Percentiles rank a stretch among this genome's conserved stretches.
Conservation (phyloP, 2,113 vertebrate genomes). For the Muntiacus muntjak region DNA sequence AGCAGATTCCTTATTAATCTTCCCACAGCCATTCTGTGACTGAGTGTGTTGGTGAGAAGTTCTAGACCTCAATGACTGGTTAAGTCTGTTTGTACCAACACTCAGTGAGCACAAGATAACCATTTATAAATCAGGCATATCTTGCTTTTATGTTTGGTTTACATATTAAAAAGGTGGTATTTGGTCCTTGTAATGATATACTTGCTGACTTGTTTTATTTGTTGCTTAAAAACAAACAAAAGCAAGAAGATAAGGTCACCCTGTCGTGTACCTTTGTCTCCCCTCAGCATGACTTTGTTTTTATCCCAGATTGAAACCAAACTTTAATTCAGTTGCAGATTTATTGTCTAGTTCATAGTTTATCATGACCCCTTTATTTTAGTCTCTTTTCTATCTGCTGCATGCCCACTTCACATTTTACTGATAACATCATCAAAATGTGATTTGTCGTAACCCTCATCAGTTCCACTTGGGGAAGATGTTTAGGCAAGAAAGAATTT, state of each 20-base stretch:
- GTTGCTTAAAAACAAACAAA: constrained; percentile 22
- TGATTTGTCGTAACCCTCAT: background rate
- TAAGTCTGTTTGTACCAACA: background rate
- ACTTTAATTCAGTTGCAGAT: background rate
- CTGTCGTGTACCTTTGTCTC: background rate
- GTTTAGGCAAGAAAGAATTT: background rate
- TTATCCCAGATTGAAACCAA: background rate
- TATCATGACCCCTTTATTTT: background rate
- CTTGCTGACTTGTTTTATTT: background rate
- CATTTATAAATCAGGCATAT: background rate
- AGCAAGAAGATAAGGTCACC: background rate
- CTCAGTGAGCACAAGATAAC: background rate
- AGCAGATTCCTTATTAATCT: background rate
- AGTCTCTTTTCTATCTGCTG: background rate
- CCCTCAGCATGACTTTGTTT: background rate
- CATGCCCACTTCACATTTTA: background rate
- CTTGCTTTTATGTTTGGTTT: constrained; percentile 3
- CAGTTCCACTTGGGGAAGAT: background rate
- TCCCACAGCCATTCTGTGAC: background rate
- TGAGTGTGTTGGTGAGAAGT: background rate
- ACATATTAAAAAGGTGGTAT: background rate
- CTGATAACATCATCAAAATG: background rate
- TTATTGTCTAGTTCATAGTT: background rate
- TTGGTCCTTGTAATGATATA: background rate
- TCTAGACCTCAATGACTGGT: background rate